A percentile compares a stretch with the other conserved stretches of the same genome.
Conservation (phyloP, 1,140 invertebrate genomes). For the Geopemphigus sp. region DNA sequence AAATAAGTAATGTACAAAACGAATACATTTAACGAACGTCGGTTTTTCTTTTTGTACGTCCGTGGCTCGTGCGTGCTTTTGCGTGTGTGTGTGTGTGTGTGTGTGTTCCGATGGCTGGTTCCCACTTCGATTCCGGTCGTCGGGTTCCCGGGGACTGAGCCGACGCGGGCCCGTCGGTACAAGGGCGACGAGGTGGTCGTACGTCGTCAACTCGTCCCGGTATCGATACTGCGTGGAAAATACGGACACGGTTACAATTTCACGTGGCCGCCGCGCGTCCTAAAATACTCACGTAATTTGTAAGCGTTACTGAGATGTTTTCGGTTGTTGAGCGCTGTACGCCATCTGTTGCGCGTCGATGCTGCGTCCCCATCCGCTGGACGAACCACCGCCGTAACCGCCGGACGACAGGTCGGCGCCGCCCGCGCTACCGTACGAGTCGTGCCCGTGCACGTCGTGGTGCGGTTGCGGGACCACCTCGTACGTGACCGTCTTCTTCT, state of each 20-base stretch:
- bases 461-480: constrained; percentile 81
- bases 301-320: background rate
- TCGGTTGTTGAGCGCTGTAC: constrained; percentile 68
- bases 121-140: too few relatives aligned
- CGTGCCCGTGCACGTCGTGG: constrained; percentile 62
- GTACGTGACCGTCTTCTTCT: constrained; percentile 81
- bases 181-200: too few relatives aligned
- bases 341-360: constrained; percentile 71
- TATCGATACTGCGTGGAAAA: too few relatives aligned
- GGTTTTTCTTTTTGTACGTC: background rate
- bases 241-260: too few relatives aligned
- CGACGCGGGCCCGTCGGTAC: background rate
- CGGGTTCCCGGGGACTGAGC: background rate
- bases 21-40: constrained; percentile 16
- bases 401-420: constrained; percentile 46
- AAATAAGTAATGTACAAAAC: constrained; percentile 47
- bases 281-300: constrained; percentile 1
- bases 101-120: background rate
- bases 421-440: constrained; percentile 56
- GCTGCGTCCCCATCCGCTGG: constrained; percentile 65
- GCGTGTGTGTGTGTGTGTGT: background rate
- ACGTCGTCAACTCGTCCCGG: too few relatives aligned
- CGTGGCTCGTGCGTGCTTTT: constrained; percentile 39
- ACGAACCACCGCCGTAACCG: constrained; percentile 49
- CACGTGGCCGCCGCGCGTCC: too few relatives aligned